phyloP scores from a whole-genome alignment of 2,888 invertebrate genomes.

The Lithodes maja region DNA sequence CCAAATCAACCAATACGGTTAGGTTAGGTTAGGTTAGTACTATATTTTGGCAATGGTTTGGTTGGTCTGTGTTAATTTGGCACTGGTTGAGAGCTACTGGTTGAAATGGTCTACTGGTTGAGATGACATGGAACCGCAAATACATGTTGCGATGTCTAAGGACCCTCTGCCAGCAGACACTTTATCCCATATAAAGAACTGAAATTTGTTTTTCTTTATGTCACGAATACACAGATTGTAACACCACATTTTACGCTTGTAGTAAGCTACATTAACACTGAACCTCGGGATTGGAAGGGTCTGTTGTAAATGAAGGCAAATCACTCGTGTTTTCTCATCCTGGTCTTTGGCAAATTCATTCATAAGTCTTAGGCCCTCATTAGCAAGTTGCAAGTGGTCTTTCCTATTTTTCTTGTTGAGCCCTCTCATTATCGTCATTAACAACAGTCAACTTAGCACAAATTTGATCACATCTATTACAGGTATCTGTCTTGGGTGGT shows the following conservation, averaged over 20 bases:
- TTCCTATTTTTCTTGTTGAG: background rate
- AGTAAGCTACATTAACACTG: background rate
- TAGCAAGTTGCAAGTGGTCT: background rate
- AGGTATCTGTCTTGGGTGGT: conserved; percentile 10
- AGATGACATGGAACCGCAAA: no score
- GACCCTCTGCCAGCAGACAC: background rate
- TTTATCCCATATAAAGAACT: conserved; percentile 4
- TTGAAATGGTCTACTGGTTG: no score
- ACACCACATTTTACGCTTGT: background rate
- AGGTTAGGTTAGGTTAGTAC: no score
- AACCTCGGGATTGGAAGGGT: background rate
- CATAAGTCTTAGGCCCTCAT: conserved; percentile 3
- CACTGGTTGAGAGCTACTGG: no score
- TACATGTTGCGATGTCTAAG: no score
- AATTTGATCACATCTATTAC: background rate
- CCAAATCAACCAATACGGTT: no score
- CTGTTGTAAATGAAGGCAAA: conserved; percentile 4
- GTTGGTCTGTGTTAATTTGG: no score
- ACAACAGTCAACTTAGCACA: background rate
- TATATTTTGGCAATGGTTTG: no score
- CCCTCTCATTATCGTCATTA: conserved; percentile 16
- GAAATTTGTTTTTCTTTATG: background rate
- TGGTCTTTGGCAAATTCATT: background rate
- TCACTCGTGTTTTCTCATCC: background rate
- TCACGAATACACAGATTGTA: conserved; percentile 10